A percentile compares a stretch with the other conserved stretches of the same genome.
Evolutionary conservation across 2,797 vertebrate species (phyloP).

Genomic region (Falco biarmicus): DNA sequence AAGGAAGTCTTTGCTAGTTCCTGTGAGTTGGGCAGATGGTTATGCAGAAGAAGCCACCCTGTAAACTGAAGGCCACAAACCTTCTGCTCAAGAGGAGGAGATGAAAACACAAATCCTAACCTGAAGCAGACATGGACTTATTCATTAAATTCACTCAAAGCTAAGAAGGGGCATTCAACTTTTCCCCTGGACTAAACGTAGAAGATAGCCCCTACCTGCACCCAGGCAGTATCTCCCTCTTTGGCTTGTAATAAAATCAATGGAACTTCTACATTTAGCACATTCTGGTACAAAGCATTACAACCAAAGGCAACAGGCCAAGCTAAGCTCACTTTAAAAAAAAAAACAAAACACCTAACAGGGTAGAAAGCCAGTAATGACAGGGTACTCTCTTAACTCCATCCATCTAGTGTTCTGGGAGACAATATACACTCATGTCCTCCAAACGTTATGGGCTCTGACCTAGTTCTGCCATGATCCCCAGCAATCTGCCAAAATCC

Average conservation of each 20-base stretch:
- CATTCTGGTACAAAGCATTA: neutral
- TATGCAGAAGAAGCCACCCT: neutral
- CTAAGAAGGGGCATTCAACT: neutral
- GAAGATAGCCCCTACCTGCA: neutral
- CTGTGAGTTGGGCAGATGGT: neutral
- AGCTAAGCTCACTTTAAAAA: neutral
- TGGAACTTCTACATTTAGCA: neutral
- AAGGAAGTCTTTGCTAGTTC: neutral
- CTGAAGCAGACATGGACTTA: neutral
- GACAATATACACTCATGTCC: neutral
- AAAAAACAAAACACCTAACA: neutral
- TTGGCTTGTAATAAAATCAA: neutral
- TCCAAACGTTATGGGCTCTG: neutral
- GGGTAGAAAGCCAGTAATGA: neutral
- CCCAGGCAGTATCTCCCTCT: neutral
- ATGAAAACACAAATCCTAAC: neutral
- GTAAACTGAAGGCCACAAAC: neutral
- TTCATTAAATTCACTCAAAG: neutral
- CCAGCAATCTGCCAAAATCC: neutral
- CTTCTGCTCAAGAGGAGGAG: neutral
- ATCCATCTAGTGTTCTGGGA: neutral
- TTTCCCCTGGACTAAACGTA: neutral
- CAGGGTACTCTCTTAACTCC: neutral
- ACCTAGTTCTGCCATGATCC: neutral
- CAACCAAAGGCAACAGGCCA: neutral